phyloP scores from a whole-genome alignment of 2,113 vertebrate species.

The Catagonus wagneri region DNA sequence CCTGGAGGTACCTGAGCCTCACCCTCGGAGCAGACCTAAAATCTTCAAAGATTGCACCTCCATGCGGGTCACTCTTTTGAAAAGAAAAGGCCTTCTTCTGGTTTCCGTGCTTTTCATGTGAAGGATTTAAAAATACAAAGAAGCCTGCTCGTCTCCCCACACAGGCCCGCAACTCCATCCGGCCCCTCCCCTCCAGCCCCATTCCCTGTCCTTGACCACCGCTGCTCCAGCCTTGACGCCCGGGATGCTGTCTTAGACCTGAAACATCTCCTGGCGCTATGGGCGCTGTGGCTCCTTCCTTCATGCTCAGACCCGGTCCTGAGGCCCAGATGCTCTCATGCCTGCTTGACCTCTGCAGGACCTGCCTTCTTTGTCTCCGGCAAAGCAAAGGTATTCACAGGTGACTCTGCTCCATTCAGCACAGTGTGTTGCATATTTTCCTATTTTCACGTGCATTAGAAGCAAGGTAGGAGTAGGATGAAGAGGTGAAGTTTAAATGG shows the following conservation, averaged over 20 bases:
- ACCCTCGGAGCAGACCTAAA: neutral
- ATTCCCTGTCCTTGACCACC: neutral
- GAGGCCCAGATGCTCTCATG: fast-evolving
- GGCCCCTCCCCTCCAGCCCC: neutral
- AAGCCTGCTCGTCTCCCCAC: neutral
- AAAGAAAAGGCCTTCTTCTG: neutral
- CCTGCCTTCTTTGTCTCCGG: neutral
- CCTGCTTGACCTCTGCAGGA: neutral
- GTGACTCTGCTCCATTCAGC: neutral
- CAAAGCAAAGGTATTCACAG: neutral
- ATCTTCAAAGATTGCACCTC: neutral
- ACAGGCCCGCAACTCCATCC: neutral
- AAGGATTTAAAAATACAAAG: neutral
- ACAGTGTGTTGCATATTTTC: neutral
- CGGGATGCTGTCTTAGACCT: fast-evolving
- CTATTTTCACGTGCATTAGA: neutral
- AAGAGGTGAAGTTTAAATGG: neutral
- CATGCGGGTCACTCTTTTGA: neutral
- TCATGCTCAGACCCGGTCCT: neutral
- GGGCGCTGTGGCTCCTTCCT: neutral
- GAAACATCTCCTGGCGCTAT: fast-evolving
- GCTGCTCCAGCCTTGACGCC: neutral
- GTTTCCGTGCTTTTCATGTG: neutral
- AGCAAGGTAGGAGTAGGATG: neutral
- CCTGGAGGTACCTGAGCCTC: neutral